Percentiles rank a stretch among this genome's conserved stretches.
These are phyloP conservation scores for Dolichotis patagonum DNA, from an alignment of 2,113 vertebrate genomes.

Conservation along the genomic window DNA sequence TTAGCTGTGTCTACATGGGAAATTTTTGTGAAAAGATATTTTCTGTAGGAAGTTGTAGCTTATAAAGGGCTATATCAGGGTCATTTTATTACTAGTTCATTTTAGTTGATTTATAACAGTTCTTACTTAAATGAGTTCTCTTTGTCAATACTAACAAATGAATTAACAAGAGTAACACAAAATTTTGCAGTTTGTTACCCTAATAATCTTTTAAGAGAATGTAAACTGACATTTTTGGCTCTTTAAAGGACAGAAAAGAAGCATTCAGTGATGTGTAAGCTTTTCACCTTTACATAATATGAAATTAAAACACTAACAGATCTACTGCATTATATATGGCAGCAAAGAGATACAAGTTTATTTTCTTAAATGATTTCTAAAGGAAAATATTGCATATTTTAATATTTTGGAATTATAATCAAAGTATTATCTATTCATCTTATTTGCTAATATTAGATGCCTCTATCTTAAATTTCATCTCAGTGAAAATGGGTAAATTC, in stretches of 20 bases:
- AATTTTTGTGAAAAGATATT: conserved; percentile 75
- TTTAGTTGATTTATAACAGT: background rate
- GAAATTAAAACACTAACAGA: background rate
- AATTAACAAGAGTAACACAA: background rate
- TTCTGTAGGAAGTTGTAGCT: conserved; percentile 66
- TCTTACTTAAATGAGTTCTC: background rate
- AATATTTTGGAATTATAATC: background rate
- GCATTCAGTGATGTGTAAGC: background rate
- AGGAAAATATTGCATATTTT: background rate
- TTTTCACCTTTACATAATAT: background rate
- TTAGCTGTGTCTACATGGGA: conserved; percentile 75
- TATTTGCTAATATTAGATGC: background rate
- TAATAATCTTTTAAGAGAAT: conserved; percentile 25
- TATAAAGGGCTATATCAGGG: background rate
- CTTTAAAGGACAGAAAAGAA: background rate
- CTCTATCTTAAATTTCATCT: background rate
- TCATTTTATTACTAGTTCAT: conserved; percentile 24
- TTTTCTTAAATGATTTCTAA: background rate
- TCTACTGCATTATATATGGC: background rate
- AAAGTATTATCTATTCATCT: background rate
- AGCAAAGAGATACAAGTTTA: background rate
- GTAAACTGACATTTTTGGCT: background rate
- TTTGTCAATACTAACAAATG: background rate
- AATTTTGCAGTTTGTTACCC: background rate
- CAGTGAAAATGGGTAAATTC: background rate